Percentiles rank a stretch among this genome's conserved stretches.
These are phyloP conservation scores for Pangasius djambal DNA, from an alignment of 2,797 vertebrate genomes.

Conservation along the genomic window DNA sequence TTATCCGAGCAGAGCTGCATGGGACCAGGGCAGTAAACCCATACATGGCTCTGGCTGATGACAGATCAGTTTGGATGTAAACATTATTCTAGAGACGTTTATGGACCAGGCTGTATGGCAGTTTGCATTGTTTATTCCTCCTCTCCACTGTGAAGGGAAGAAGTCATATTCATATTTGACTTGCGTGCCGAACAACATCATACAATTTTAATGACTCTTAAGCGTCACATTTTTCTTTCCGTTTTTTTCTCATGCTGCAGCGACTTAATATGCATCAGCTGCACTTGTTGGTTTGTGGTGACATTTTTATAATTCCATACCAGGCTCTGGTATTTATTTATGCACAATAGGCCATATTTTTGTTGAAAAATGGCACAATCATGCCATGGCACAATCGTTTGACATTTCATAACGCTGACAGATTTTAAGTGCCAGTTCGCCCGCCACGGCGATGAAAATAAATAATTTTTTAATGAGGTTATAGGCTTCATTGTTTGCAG, in stretches of 20 bases:
- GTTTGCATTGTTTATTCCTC: conserved; percentile 74
- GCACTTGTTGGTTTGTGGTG: conserved; percentile 85
- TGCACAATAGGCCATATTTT: conserved; percentile 83
- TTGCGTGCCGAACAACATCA: conserved; percentile 84
- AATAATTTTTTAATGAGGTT: conserved; percentile 86
- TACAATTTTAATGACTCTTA: conserved; percentile 96
- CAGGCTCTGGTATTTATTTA: conserved; percentile 92
- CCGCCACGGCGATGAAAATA: conserved; percentile 88
- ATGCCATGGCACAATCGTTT: conserved; percentile 82
- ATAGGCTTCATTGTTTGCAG: conserved; percentile 74
- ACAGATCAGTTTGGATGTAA: conserved; percentile 34
- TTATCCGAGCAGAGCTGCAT: conserved; percentile 27
- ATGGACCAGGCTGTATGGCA: conserved; percentile 79
- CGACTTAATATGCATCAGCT: conserved; percentile 90
- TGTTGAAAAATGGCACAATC: conserved; percentile 92
- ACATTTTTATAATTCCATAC: conserved; percentile 93
- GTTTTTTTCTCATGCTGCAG: conserved; percentile 74
- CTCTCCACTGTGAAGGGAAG: conserved; percentile 73
- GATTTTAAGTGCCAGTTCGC: conserved; percentile 85
- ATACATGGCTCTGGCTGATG: conserved; percentile 51
- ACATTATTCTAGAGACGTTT: conserved; percentile 68
- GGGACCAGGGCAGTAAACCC: conserved; percentile 50
- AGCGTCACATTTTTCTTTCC: conserved; percentile 83
- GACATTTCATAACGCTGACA: conserved; percentile 87
- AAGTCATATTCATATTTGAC: conserved; percentile 81